Percentiles rank a stretch among this genome's conserved stretches.
Conservation (phyloP, 2,888 invertebrate genomes). For the Cacoxenus indagator region DNA sequence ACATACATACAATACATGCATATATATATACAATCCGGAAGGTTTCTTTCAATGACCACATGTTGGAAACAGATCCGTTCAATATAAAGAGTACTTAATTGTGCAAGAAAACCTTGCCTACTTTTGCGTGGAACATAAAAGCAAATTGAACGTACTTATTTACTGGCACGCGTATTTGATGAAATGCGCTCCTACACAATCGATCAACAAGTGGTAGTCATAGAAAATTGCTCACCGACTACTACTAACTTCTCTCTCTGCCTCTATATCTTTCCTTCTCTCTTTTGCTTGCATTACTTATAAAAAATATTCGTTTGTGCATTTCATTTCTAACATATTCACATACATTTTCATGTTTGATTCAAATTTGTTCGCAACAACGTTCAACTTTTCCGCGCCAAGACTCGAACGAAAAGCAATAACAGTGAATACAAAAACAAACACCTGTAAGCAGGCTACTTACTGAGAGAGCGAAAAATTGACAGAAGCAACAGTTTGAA, state of each 20-base stretch:
- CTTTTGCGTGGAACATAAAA: too few relatives aligned
- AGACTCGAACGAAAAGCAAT: constrained; percentile 3
- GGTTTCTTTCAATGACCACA: too few relatives aligned
- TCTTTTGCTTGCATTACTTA: not conserved
- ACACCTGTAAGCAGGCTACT: constrained; percentile 55
- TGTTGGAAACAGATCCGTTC: too few relatives aligned
- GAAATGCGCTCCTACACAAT: not conserved
- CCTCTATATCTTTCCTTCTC: not conserved
- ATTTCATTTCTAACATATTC: not conserved
- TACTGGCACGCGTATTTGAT: not conserved
- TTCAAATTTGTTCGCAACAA: not conserved
- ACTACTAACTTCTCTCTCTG: not conserved
- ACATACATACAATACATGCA: too few relatives aligned
- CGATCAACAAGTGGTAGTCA: constrained; percentile 5
- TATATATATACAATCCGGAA: too few relatives aligned
- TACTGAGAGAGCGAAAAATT: constrained; percentile 30
- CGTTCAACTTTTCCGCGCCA: constrained; percentile 10
- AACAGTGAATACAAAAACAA: constrained; percentile 38
- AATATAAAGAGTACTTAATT: too few relatives aligned
- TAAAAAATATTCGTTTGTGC: not conserved
- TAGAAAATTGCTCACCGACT: not conserved
- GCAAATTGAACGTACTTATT: not conserved
- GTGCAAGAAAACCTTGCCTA: too few relatives aligned
- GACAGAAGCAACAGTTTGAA: constrained; percentile 22
- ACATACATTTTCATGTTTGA: not conserved